Base-by-base conservation (phyloP, 2,888 invertebrate species). In the Nezara viridula region DNA sequence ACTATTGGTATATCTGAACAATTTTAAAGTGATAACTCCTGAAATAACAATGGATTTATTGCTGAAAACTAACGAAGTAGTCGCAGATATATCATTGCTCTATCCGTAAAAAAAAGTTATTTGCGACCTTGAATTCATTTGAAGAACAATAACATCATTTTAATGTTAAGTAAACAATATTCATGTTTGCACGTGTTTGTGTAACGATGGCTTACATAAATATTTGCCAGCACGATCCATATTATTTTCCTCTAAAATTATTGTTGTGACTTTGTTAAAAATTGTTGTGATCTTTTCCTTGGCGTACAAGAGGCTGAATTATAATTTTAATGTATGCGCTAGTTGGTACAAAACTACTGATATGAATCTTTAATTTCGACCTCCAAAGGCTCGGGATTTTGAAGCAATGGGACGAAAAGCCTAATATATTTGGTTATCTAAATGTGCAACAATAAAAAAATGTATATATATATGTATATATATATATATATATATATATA, bases 81-180 rank as follows among this genome's bases (percentile, higher is more conserved):
- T 37, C 37, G 32, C 66, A 32, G 21, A 73, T 21, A 32, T 37
- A 37, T 73, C 19, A 37, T 73, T 37, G 32, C 37, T n/a, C n/a
- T 73, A 27, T 73, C 37, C 27, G 2, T 2, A 77, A 40, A 40
- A 81, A 81, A 81, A 44, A 44, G 10, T 44, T 44, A n/a, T 40
- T 47, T 37, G 32, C 81, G 81, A 12, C 81, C 81, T 81, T 81
- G 81, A 40, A 81, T 81, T 44, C 3, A 77, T 77, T 77, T 77
- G 40, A 77, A 40, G 37, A 77, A 77, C 60, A 60, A 60, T 60
- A 60, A n/a, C 60, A 60, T 60, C 60, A 60, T 27, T 27, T 60
- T 32, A 73, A 73, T 73, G 21, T 73, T 5, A 73, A 37, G 60
- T 37, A 37, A 73, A 73, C 66, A 37, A 37, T 73, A 73, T 73